phyloP scores from a whole-genome alignment of 2,113 vertebrate genomes.

The Protobothrops flavoviridis region DNA sequence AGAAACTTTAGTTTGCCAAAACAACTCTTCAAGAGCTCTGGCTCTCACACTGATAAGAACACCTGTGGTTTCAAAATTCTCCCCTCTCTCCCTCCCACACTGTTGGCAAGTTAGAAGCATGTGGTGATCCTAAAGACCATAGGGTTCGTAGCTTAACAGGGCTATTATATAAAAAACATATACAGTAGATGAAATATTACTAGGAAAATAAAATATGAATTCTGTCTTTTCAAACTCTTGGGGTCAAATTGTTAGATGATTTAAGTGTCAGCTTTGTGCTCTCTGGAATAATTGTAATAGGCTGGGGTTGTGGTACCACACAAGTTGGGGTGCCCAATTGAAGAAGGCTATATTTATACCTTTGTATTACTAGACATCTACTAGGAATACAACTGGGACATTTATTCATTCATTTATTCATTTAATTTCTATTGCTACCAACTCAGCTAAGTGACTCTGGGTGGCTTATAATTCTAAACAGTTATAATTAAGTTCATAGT shows the following conservation, averaged over 20 bases:
- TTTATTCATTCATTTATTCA: background rate
- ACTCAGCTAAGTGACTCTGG: background rate
- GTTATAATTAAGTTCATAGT: background rate
- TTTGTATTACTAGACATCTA: background rate
- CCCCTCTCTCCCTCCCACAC: too few relatives aligned
- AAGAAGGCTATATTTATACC: background rate
- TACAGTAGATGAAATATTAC: background rate
- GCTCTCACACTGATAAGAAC: too few relatives aligned
- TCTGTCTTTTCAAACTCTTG: background rate
- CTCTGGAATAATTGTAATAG: background rate
- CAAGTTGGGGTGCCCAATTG: background rate
- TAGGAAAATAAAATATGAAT: background rate
- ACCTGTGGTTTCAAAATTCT: too few relatives aligned
- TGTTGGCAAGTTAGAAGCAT: too few relatives aligned
- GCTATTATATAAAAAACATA: background rate
- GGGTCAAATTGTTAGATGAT: background rate
- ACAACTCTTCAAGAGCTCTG: too few relatives aligned
- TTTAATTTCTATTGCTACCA: background rate
- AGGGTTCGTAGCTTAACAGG: too few relatives aligned
- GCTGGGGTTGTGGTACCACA: background rate
- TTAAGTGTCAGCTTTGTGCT: background rate
- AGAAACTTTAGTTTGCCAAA: too few relatives aligned
- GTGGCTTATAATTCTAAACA: background rate
- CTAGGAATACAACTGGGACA: background rate
- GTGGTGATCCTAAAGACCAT: too few relatives aligned